A percentile compares a stretch with the other conserved stretches of the same genome.
Conservation (phyloP, 2,888 invertebrate genomes). For the Ophraella communa region DNA sequence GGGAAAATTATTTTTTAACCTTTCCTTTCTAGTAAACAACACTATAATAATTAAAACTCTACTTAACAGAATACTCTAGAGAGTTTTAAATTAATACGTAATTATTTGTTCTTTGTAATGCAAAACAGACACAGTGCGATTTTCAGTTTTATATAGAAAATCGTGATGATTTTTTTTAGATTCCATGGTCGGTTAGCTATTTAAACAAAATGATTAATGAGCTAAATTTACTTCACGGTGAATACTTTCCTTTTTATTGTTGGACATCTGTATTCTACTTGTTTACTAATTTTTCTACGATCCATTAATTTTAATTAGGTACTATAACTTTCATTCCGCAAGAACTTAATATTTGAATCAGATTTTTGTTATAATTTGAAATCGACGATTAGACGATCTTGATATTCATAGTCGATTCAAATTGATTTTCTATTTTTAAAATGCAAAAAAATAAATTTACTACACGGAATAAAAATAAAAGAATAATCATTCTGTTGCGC, state of each 20-base stretch:
- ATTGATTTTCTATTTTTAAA: too few species aligned
- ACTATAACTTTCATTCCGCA: not conserved
- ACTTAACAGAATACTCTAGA: not conserved
- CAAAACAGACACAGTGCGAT: constrained; percentile 15
- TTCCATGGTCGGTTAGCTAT: constrained; percentile 22
- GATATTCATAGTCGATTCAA: not conserved
- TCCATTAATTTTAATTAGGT: not conserved
- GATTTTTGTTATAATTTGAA: not conserved
- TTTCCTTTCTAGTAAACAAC: not conserved
- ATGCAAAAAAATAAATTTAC: too few species aligned
- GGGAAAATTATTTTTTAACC: not conserved
- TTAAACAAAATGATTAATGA: constrained; percentile 22
- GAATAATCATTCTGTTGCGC: too few species aligned
- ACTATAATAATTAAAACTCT: not conserved
- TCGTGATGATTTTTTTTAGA: constrained; percentile 15
- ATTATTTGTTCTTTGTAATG: constrained; percentile 8
- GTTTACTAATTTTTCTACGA: not conserved
- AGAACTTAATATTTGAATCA: not conserved
- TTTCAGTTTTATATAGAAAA: constrained; percentile 12
- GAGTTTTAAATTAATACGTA: constrained; percentile 8
- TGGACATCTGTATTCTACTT: not conserved
- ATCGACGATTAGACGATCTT: not conserved
- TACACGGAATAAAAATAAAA: too few species aligned
- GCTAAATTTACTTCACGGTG: not conserved
- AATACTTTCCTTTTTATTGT: constrained; percentile 23